Evolutionary conservation across 2,797 vertebrate genomes (phyloP).

Genomic region (Rhodeus uyekii): DNA sequence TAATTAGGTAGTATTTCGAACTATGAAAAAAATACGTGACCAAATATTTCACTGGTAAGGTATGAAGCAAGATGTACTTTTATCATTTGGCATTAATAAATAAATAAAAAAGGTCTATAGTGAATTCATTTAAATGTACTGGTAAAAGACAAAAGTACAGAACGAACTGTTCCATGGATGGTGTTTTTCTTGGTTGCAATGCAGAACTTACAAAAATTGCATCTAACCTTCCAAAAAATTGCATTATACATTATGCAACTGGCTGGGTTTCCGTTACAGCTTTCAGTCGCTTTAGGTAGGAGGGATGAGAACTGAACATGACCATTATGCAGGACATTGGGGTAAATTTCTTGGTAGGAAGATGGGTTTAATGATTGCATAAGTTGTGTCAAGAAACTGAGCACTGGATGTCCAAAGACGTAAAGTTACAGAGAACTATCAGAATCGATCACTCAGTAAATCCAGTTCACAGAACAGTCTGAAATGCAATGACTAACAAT

Average conservation of each 20-base stretch:
- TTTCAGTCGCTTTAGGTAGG: not conserved
- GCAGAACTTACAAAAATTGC: conserved; percentile 20
- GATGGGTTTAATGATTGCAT: not conserved
- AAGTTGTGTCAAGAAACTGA: not conserved
- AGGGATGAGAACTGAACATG: not conserved
- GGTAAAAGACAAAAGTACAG: not conserved
- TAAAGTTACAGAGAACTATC: not conserved
- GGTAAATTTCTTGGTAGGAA: not conserved
- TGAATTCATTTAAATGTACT: not conserved
- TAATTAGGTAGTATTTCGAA: not conserved
- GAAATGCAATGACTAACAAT: not conserved
- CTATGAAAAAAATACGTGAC: not conserved
- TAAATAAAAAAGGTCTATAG: not conserved
- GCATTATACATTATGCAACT: conserved; percentile 25
- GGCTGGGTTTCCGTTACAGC: not conserved
- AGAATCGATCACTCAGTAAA: not conserved
- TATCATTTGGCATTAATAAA: not conserved
- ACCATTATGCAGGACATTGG: not conserved
- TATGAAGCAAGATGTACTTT: not conserved
- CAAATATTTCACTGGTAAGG: not conserved
- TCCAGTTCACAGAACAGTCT: not conserved
- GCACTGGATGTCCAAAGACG: not conserved
- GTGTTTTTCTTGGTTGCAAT: not conserved
- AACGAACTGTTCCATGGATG: not conserved
- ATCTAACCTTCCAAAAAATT: not conserved